phyloP scores from a whole-genome alignment of 2,113 vertebrate species.

The Glareola pratincola region DNA sequence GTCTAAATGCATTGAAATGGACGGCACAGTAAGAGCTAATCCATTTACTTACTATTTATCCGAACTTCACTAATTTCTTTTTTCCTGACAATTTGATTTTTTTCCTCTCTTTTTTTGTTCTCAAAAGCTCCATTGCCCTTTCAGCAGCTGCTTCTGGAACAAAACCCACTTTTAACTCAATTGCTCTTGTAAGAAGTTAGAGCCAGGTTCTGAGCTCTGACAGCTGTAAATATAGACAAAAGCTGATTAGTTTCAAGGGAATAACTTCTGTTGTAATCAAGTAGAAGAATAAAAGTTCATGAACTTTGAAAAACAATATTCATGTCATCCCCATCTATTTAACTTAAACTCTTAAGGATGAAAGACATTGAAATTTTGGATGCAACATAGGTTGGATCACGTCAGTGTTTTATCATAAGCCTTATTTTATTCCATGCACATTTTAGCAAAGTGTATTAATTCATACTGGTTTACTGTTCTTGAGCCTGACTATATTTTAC shows the following conservation, averaged over 20 bases:
- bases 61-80: background rate
- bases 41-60: background rate
- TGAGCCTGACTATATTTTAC: background rate
- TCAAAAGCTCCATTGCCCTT: background rate
- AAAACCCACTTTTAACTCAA: background rate
- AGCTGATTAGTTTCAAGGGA: background rate
- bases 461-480: background rate
- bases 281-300: background rate
- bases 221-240: background rate
- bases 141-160: background rate
- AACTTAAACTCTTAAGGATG: background rate
- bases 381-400: background rate
- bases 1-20: background rate
- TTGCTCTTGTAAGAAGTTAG: background rate
- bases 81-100: background rate
- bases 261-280: background rate
- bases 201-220: background rate
- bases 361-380: background rate
- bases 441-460: background rate
- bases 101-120: background rate
- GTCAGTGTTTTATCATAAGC: background rate
- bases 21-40: background rate
- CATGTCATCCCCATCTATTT: background rate
- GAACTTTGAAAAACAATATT: background rate
- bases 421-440: background rate